Base-by-base conservation (phyloP, 1,140 invertebrate genomes). In the Brachionus calyciflorus region DNA sequence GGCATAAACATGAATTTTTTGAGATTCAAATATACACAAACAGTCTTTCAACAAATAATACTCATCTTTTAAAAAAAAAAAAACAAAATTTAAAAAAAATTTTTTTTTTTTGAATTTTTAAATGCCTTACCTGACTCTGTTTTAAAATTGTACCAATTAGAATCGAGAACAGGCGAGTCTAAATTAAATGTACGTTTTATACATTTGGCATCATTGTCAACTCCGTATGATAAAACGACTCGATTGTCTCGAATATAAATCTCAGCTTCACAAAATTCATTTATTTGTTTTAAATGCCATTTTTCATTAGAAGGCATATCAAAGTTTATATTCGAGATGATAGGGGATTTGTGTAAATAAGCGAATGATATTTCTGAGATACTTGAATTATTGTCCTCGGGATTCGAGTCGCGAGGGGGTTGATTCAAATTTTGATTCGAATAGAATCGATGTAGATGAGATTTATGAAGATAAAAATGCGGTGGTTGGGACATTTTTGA, bases 211-310 rank as follows among this genome's bases (percentile, higher is more conserved):
- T 53, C 69, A 17, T 73, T 73, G 48, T 73, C 46, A 12, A 55
- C 46, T 24, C 69, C 69, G 44, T 73, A 73, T 9, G 69, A 73
- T 33, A 73, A 24, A 73, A 73, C 51, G 9, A 73, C 69, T 14
- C 30, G 0, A 24, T 51, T 73, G 30, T 73, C 46, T 49, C 24
- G 33, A 3, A 73, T 51, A 37, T 51, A 73, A 3, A 73, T 46
- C 33, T 73, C 69, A 40, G 46, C 7, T 19, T 73, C 69, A 41
- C 69, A 73, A 26, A 51, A 73, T n/a, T 73, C 69, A 17, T 73
- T 73, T 37, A 73, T 37, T 73, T 73, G 46, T 51, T 73, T 73
- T 49, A 73, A 55, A 49, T 55, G 69, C 69, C 69, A 73, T 49
- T 55, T 49, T 73, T 73, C 69, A 55, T 55, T 73, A 30, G 14